phyloP scores from a whole-genome alignment of 2,888 invertebrate species.

The Andricus quercusramuli region DNA sequence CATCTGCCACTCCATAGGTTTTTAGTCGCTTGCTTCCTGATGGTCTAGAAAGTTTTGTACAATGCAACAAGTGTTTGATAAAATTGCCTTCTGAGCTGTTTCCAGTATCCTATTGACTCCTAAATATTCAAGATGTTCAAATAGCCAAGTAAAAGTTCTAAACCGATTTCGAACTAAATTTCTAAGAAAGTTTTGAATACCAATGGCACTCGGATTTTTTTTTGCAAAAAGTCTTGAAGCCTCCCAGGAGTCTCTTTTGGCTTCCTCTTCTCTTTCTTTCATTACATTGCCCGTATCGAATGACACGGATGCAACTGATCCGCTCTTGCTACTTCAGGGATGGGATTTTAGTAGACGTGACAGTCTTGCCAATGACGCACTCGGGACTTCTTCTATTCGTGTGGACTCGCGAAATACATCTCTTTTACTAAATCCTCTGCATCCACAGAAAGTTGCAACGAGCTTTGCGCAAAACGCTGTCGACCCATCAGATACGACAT shows the following conservation, averaged over 20 bases:
- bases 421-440: constrained; percentile 31
- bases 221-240: not conserved
- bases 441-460: constrained; percentile 12
- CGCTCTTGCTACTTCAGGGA: constrained; percentile 34
- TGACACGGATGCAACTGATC: constrained; percentile 40
- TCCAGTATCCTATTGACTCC: too few species aligned
- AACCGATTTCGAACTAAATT: too few species aligned
- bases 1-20: too few species aligned
- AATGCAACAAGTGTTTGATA: accelerated
- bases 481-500: constrained; percentile 20
- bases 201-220: not conserved
- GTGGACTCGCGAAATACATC: constrained; percentile 29
- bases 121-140: too few species aligned
- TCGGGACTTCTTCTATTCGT: constrained; percentile 11
- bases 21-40: too few species aligned
- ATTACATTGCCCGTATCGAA: constrained; percentile 30
- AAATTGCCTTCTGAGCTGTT: too few species aligned
- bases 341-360: constrained; percentile 34
- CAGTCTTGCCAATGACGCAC: constrained; percentile 31
- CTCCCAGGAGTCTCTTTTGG: constrained; percentile 5
- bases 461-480: constrained; percentile 17
- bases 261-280: constrained; percentile 1
- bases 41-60: too few species aligned
- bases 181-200: too few species aligned
- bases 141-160: too few species aligned